Conservation (phyloP, 37 sponge, comb jelly and placozoan genomes). For the Cladorhizidae sp. region DNA sequence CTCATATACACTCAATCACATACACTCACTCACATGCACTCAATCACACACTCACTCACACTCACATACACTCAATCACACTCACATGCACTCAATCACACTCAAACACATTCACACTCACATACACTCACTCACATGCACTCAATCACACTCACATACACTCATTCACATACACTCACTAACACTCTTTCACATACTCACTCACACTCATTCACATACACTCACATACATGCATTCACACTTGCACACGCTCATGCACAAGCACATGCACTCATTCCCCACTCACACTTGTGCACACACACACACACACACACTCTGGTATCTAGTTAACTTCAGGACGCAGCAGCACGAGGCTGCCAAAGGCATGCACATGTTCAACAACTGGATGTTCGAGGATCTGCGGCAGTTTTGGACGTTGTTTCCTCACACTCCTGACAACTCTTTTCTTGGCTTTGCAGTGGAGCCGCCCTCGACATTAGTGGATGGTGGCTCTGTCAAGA, state of each 20-base stretch:
- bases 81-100: no score
- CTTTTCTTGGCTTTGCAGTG: conserved; percentile 73
- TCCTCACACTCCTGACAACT: conserved; percentile 87
- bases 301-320: not conserved
- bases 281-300: not conserved
- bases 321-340: conserved; percentile 60
- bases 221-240: no score
- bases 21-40: no score
- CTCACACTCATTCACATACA: no score
- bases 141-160: no score
- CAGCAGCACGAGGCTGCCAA: conserved; percentile 6
- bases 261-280: not conserved
- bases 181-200: no score
- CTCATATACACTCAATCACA: no score
- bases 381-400: conserved; percentile 68
- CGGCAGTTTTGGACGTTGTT: conserved; percentile 81
- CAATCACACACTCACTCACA: no score
- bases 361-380: conserved; percentile 18
- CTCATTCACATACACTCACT: no score
- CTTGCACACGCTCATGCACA: not conserved
- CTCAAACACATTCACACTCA: no score
- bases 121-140: no score
- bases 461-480: not conserved
- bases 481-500: not conserved
- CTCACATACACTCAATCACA: no score